These are phyloP conservation scores for Lates calcarifer DNA, from an alignment of 2,113 vertebrate species.

Conservation along the genomic window DNA sequence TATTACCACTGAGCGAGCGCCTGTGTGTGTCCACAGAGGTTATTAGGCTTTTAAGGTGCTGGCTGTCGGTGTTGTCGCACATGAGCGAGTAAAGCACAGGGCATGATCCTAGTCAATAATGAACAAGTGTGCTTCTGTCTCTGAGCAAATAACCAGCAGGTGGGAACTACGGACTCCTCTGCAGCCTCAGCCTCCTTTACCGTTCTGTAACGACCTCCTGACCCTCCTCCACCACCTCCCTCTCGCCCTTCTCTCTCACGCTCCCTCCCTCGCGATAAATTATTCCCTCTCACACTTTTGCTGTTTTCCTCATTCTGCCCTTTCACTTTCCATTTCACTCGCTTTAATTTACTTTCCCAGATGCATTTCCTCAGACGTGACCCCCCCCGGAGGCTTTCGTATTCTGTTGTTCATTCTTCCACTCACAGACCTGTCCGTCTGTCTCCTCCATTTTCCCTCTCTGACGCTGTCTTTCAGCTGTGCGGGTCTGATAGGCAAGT, in stretches of 20 bases:
- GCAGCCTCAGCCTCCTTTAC: conserved; percentile 13
- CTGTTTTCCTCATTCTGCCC: conserved; percentile 44
- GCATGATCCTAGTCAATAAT: conserved; percentile 42
- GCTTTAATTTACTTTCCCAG: conserved; percentile 68
- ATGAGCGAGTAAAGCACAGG: conserved; percentile 36
- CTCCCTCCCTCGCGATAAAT: conserved; percentile 35
- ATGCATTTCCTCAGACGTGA: conserved; percentile 58
- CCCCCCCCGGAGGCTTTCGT: conserved; percentile 18
- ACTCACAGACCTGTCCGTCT: conserved; percentile 21
- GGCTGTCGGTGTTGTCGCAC: conserved; percentile 10
- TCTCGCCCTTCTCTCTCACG: conserved; percentile 5
- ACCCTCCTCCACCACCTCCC: conserved; percentile 5
- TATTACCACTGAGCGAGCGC: not conserved
- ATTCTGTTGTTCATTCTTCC: conserved; percentile 42
- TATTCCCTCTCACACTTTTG: conserved; percentile 21
- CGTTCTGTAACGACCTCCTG: conserved; percentile 20
- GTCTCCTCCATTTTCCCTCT: conserved; percentile 4
- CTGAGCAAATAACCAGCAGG: conserved; percentile 49
- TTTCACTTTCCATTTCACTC: conserved; percentile 67
- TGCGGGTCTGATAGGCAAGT: conserved; percentile 41
- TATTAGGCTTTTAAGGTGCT: conserved; percentile 15
- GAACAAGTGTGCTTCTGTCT: conserved; percentile 37
- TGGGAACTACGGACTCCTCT: conserved; percentile 29
- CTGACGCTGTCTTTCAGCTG: conserved; percentile 28
- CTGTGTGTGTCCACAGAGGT: conserved; percentile 24